phyloP scores from a whole-genome alignment of 2,888 invertebrate genomes.

The Diarsia brunnea region DNA sequence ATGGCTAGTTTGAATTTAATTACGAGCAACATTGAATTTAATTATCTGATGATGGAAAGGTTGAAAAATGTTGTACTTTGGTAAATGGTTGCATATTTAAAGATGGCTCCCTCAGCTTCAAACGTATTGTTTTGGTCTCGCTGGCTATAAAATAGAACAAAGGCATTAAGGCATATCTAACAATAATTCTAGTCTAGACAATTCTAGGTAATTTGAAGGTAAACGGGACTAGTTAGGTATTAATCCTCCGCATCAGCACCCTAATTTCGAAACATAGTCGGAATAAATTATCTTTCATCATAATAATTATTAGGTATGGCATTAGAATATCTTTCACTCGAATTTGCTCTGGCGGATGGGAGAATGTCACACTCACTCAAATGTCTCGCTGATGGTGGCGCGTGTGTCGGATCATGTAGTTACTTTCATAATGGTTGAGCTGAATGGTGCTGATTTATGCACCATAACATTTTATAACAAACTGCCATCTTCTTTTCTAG shows the following conservation, averaged over 20 bases:
- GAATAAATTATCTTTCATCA: neutral
- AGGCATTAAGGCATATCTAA: constrained; percentile 22
- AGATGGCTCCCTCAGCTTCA: neutral
- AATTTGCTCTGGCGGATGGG: too few relatives aligned
- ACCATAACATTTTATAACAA: too few relatives aligned
- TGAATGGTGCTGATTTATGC: too few relatives aligned
- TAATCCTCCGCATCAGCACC: neutral
- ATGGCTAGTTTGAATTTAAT: constrained; percentile 38
- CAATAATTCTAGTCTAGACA: constrained; percentile 24
- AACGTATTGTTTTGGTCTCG: neutral
- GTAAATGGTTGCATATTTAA: constrained; percentile 1
- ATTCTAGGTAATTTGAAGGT: constrained; percentile 19
- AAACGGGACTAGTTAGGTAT: neutral
- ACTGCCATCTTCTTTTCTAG: too few relatives aligned
- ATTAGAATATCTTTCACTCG: neutral
- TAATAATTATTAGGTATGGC: neutral
- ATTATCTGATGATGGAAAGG: constrained; percentile 3
- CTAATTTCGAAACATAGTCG: neutral
- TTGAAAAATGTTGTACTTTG: neutral
- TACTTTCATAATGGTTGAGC: too few relatives aligned
- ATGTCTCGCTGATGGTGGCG: too few relatives aligned
- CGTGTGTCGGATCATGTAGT: too few relatives aligned
- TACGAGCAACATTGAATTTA: constrained; percentile 24
- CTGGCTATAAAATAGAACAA: constrained; percentile 13
- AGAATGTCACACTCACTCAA: too few relatives aligned